Base-by-base conservation (phyloP, 1,140 invertebrate genomes). In the Dryas iulia region DNA sequence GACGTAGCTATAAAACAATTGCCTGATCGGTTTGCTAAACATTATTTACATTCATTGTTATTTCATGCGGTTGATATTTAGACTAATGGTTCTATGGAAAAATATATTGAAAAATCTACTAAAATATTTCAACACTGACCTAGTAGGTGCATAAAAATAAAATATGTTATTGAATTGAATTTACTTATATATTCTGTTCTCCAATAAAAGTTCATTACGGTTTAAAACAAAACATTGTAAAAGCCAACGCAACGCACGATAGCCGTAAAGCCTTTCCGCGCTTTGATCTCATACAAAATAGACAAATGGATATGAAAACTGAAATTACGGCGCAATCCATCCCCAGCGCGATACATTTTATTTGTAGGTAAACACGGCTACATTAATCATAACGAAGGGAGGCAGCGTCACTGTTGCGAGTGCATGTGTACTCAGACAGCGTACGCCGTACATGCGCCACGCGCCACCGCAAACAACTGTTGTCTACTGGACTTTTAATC, bases 231-330 rank as follows among this genome's bases (percentile, higher is more conserved):
- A 59, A 59, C 57, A 66, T 61, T 61, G 39, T 59, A 58, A 66
- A 58, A 66, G 53, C 57, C 30, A 57, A 47, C 28, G 24, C 53
- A 61, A 60, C 21, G 24, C 52, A 62, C 53, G 66, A 69, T 69
- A 69, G 60, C 66, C 59, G 33, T 69, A 76, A 81, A 76, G 66
- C 66, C 28, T 74, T 72, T 72, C 59, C 69, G 68, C 65, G 71
- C 79, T 82, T 83, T 82, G 78, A 82, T 80, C 74, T 77, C 73
- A 62, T 31, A 74, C 75, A 82, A 79, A 78, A 82, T 65, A 67
- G 79, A 84, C 81, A 79, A 81, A 84, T 86, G 81, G 83, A 80
- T 79, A 79, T 76, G 76, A 72, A 79, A 84, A 73, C 72, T 75
- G 77, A 75, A 79, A 81, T 79, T 73, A 77, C 73, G 59, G 74